Percentiles rank a stretch among this genome's conserved stretches.
These are phyloP conservation scores for Andrena flavipes DNA, from an alignment of 2,888 invertebrate species.

Conservation along the genomic window DNA sequence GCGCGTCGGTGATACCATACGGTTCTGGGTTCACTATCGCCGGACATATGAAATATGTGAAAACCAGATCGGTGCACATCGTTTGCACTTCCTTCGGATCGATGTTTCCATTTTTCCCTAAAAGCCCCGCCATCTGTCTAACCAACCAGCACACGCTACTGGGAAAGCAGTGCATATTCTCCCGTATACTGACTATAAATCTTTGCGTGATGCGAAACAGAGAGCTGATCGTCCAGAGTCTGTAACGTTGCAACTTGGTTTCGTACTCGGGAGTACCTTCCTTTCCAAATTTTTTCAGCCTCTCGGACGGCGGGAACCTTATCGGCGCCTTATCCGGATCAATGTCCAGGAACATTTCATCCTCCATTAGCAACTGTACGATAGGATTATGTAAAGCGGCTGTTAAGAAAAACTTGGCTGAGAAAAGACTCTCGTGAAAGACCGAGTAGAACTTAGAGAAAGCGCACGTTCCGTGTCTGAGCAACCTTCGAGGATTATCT, in stretches of 20 bases:
- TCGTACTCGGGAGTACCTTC: conserved; percentile 91
- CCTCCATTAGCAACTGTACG: conserved; percentile 95
- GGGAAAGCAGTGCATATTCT: conserved; percentile 96
- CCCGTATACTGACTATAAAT: conserved; percentile 93
- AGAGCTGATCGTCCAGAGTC: conserved; percentile 92
- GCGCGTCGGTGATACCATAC: conserved; percentile 96
- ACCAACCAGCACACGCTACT: conserved; percentile 95
- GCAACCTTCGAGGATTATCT: conserved; percentile 90
- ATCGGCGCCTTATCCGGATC: conserved; percentile 94
- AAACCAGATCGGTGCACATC: conserved; percentile 96
- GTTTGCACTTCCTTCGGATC: conserved; percentile 87
- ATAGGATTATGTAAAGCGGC: conserved; percentile 96
- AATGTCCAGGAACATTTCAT: conserved; percentile 96
- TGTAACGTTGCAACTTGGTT: conserved; percentile 91
- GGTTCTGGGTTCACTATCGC: conserved; percentile 98
- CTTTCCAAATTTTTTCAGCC: conserved; percentile 91
- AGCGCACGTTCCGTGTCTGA: conserved; percentile 94
- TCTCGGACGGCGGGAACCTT: conserved; percentile 86
- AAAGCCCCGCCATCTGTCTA: conserved; percentile 91
- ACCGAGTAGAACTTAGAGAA: conserved; percentile 94
- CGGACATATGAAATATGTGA: conserved; percentile 97
- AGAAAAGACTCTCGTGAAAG: conserved; percentile 95
- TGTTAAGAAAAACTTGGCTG: conserved; percentile 96
- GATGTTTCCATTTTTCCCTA: conserved; percentile 87
- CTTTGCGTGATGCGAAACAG: conserved; percentile 91